Base-by-base conservation (phyloP, 2,888 invertebrate species). In the Aromia moschata region DNA sequence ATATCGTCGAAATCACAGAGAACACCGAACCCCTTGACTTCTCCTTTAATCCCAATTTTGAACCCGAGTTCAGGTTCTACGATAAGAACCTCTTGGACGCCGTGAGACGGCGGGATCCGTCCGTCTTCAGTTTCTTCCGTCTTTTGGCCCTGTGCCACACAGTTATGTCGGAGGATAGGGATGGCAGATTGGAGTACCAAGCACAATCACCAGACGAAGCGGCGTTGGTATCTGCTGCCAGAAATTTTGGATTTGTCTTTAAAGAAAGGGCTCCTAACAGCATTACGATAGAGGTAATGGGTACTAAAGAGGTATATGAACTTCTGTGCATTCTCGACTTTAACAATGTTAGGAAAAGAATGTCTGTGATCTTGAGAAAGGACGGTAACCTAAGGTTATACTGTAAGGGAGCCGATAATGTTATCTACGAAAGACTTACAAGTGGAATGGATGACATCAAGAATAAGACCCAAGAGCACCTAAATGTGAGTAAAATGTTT, bases 141-240 rank as follows among this genome's bases (percentile, higher is more conserved):
- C 83, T 98, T 56, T 84, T 99, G 66, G 94, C 98, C 1, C 85
- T 99, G 25, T 99, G 99, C 79, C 99, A 99, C 79, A 99, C 99
- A 1, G 98, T 99, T 49, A 99, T 99, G 98, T 94, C 98, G 0
- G 97, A 95, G 76, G 91, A 70, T 92, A 93, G 74, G 85, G 87
- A 73, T 83, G 94, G 63, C 89, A 90, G 75, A 37, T 52, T 73
- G 14, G 73, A 73, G 53, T 73, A 73, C 37, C 96, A 94, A 84
- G 98, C 99, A 14, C 98, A 99, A 80, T 98, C 97, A 60, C 99
- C 99, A 0, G 99, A 99, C 81, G 99, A 99, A 81, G 91, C 94
- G 41, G 99, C 99, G 1, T 85, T 99, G 30, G 98, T 98, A 14
- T 94, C 96, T 9, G 98, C 99, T 1, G 98, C 99, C 2, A 86